Base-by-base conservation (phyloP, 2,113 vertebrate species). In the Piliocolobus tephrosceles region DNA sequence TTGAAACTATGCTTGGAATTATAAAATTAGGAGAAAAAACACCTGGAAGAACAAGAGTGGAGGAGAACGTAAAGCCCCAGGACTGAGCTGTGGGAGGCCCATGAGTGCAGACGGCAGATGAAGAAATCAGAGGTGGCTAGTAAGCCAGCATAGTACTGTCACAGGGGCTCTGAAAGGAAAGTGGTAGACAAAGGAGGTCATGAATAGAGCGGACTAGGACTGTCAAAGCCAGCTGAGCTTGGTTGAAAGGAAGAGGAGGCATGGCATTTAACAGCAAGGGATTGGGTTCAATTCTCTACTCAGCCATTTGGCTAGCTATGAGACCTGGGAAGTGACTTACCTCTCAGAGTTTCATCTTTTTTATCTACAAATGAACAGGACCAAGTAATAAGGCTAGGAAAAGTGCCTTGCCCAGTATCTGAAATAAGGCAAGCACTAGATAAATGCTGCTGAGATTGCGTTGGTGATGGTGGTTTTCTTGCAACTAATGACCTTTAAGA, bases 381-480 rank as follows among this genome's bases (percentile, higher is more conserved):
- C n/a, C 38, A 25, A 11, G 35, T 5, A 16, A 45, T 2, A 8
- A 58, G 22, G 30, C 57, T 55, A 30, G 1, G 30, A 45, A n/a
- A 52, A 70, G n/a, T 11, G 50, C 50, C 57, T 57, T 47, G 55
- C 32, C 68, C 50, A 5, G 35, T 3, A 9, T 27, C 25, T 30
- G 57, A 72, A 75, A 43, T 7, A 43, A n/a, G 52, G 40, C 22
- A 61, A 10, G 6, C 11, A 4, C 23, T 73, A 27, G 40, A 47
- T 20, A 52, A 82, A 72, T 35, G 22, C 45, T 80, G 32, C 13
- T 72, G 50, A 23, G 38, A 18, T 30, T 38, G 32, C 43, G 17
- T 10, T 50, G 72, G 55, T 76, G 45, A 3, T 0, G 0, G 13
- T 57, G 32, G 1, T 40, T 14, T 72, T 73, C 50, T 45, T 89